phyloP scores from a whole-genome alignment of 2,888 invertebrate genomes.

The Coleophora flavipennella region DNA sequence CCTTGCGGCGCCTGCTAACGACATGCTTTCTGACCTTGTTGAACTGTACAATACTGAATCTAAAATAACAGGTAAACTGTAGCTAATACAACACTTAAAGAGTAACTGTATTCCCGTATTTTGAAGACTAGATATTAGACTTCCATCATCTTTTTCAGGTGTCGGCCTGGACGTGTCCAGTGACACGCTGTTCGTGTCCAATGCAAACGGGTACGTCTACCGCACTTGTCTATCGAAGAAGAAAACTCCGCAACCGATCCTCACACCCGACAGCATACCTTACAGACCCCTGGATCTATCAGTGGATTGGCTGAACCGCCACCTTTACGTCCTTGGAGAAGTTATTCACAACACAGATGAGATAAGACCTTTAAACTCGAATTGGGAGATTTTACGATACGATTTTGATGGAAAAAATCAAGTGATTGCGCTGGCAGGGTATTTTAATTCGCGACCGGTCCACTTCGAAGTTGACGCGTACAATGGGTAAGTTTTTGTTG shows the following conservation, averaged over 20 bases:
- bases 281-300: conserved; percentile 81
- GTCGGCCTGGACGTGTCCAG: conserved; percentile 83
- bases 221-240: conserved; percentile 64
- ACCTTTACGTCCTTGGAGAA: conserved; percentile 87
- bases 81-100: neutral
- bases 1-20: conserved; percentile 76
- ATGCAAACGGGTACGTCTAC: conserved; percentile 78
- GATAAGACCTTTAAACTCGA: conserved; percentile 33
- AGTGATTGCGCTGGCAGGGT: conserved; percentile 78
- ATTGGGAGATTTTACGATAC: conserved; percentile 84
- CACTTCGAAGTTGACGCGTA: conserved; percentile 93
- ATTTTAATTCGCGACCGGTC: conserved; percentile 77
- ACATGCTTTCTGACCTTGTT: conserved; percentile 78
- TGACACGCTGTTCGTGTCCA: conserved; percentile 83
- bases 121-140: neutral
- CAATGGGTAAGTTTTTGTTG: too few relatives aligned
- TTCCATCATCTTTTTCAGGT: conserved; percentile 59
- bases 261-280: conserved; percentile 71
- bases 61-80: conserved; percentile 49
- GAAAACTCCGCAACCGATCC: conserved; percentile 56
- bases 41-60: conserved; percentile 74
- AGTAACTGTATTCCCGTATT: too few relatives aligned
- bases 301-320: conserved; percentile 91
- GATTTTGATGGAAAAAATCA: conserved; percentile 81
- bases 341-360: conserved; percentile 64